These are phyloP conservation scores for Lepidocolaptes lacrymiger DNA, from an alignment of 2,797 vertebrate genomes.

Conservation along the genomic window DNA sequence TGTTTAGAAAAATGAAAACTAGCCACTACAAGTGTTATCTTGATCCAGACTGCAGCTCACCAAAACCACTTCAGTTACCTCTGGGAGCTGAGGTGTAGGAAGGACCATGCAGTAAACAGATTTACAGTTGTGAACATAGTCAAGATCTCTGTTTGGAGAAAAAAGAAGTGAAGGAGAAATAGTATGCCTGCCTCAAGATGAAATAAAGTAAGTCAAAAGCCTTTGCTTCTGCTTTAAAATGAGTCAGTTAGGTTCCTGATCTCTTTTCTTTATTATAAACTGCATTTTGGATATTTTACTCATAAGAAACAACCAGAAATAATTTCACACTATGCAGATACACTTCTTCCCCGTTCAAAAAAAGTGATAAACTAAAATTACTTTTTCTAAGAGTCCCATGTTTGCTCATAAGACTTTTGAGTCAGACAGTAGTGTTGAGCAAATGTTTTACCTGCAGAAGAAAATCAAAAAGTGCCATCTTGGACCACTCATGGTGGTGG, in stretches of 20 bases:
- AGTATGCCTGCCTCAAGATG: background rate
- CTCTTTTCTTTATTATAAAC: background rate
- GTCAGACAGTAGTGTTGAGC: background rate
- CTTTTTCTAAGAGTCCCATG: background rate
- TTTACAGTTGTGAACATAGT: background rate
- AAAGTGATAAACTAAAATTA: background rate
- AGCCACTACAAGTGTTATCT: background rate
- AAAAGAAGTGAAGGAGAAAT: background rate
- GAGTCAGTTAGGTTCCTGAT: background rate
- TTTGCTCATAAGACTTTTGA: background rate
- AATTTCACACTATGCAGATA: background rate
- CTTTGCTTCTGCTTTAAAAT: background rate
- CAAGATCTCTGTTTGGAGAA: background rate
- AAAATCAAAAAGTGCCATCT: constrained; percentile 94
- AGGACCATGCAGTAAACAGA: background rate
- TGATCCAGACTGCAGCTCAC: background rate
- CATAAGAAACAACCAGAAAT: background rate
- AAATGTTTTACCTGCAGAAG: constrained; percentile 87
- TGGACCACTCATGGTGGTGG: constrained; percentile 94
- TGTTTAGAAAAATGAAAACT: background rate
- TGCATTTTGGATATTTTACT: background rate
- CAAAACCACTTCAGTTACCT: background rate
- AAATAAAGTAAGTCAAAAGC: background rate
- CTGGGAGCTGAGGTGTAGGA: background rate
- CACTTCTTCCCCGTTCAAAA: background rate